Conservation (phyloP, 35 echinoderm and acorn worm species). For the Ptychodera flava region DNA sequence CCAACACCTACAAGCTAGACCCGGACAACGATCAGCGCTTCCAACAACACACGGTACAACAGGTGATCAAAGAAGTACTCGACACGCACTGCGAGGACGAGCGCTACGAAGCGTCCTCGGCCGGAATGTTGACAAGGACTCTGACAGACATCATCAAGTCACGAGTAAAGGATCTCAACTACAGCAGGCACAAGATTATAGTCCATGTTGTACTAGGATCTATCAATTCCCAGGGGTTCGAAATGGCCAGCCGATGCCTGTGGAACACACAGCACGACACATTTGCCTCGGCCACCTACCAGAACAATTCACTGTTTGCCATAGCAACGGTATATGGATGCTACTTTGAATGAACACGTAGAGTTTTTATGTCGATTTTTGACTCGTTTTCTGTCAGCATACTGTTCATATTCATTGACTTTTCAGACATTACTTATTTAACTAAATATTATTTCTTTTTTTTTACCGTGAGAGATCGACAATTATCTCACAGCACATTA, state of each 20-base stretch:
- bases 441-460: too few species aligned
- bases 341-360: constrained; percentile 66
- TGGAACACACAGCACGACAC: constrained; percentile 71
- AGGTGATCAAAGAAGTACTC: constrained; percentile 48
- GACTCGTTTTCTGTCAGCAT: too few species aligned
- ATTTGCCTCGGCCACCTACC: constrained; percentile 42
- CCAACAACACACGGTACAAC: constrained; percentile 42
- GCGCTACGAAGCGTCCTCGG: constrained; percentile 34
- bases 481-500: too few species aligned
- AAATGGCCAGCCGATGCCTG: constrained; percentile 51
- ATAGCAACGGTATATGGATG: constrained; percentile 58
- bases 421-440: too few species aligned
- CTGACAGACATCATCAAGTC: constrained; percentile 78
- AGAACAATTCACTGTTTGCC: constrained; percentile 57
- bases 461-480: too few species aligned
- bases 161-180: constrained; percentile 65
- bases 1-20: constrained; percentile 54
- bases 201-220: constrained; percentile 67
- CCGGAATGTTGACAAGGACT: constrained; percentile 37
- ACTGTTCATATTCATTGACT: too few species aligned
- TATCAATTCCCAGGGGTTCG: constrained; percentile 29
- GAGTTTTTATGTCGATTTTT: too few species aligned
- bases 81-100: constrained; percentile 55
- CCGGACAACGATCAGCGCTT: constrained; percentile 47
- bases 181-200: constrained; percentile 62